A percentile compares a stretch with the other conserved stretches of the same genome.
These are phyloP conservation scores for Zosterops lateralis DNA, from an alignment of 2,113 vertebrate genomes.

Conservation along the genomic window DNA sequence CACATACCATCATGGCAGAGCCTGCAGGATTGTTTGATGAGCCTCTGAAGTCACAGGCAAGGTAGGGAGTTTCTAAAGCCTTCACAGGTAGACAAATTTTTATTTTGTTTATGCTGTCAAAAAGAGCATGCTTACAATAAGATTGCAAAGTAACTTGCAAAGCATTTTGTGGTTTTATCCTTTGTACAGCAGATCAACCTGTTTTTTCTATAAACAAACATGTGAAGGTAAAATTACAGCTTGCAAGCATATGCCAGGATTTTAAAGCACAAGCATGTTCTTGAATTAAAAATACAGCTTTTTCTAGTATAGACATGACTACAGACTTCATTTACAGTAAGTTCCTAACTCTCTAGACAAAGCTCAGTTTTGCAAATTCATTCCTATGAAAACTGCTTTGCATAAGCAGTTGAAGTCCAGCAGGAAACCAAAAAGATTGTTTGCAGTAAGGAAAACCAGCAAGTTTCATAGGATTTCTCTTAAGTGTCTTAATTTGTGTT, in stretches of 20 bases:
- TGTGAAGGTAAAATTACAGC: neutral
- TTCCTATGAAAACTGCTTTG: neutral
- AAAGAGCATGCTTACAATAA: neutral
- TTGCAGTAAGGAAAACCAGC: neutral
- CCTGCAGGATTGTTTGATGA: neutral
- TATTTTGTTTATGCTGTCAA: neutral
- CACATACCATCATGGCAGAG: accelerated
- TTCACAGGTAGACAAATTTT: neutral
- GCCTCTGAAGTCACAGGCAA: neutral
- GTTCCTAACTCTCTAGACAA: neutral
- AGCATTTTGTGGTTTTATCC: neutral
- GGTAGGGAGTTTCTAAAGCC: neutral
- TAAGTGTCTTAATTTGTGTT: neutral
- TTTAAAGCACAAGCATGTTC: neutral
- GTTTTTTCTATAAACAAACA: neutral
- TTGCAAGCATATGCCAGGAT: neutral
- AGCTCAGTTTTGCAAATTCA: neutral
- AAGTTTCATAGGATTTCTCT: neutral
- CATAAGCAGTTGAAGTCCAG: neutral
- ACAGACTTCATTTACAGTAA: neutral
- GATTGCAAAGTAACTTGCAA: neutral
- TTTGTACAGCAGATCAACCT: neutral
- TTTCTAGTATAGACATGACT: neutral
- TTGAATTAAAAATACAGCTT: neutral
- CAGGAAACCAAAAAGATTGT: neutral